Base-by-base conservation (phyloP, 2,888 invertebrate species). In the Trissonchulus latispiculum region DNA sequence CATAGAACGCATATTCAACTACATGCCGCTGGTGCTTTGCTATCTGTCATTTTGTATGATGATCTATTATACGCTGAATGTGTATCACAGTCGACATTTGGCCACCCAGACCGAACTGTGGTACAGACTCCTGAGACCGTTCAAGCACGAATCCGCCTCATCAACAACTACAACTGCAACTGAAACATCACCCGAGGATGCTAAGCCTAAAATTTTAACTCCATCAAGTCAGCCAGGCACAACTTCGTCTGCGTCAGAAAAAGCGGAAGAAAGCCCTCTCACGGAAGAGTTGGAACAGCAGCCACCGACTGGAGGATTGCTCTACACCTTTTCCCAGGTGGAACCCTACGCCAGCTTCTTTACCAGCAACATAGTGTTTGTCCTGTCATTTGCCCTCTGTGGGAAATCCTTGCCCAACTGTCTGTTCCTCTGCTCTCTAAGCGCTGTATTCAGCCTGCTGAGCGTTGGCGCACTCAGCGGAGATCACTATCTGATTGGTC, bases 331-430 rank as follows among this genome's bases (percentile, higher is more conserved):
- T 8, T 15, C 8, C 48, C 48, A 23, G 3, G 61, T 32, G n/a
- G 71, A 70, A 29, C 71, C 71, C 31, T 70, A 70, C 31, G 37
- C 61, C n/a, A 70, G 59, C 29, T 70, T 61, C 28, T 70, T 70
- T 35, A 70, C 59, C 3, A 29, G 32, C 28, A 18, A 32, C 23
- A n/a, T 37, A 15, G n/a, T 70, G 2, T 70, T 70, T 35, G 71
- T 70, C 28, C 23, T 70, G 29, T 2, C 71, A 15, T 70, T 70
- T 37, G 35, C 71, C 28, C 29, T 70, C 8, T 8, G 8, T 29
- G 59, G 59, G 61, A 59, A 70, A 29, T 15, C 71, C 28, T 36
- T 70, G 35, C 71, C 71, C 2, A 70, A 70, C 28, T 61, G 71
- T 70, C 31, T 37, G 71, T 70, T 59, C 28, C 29, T 70, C 32